Evolutionary conservation across 2,797 vertebrate genomes (phyloP).

Genomic region (Takifugu rubripes): DNA sequence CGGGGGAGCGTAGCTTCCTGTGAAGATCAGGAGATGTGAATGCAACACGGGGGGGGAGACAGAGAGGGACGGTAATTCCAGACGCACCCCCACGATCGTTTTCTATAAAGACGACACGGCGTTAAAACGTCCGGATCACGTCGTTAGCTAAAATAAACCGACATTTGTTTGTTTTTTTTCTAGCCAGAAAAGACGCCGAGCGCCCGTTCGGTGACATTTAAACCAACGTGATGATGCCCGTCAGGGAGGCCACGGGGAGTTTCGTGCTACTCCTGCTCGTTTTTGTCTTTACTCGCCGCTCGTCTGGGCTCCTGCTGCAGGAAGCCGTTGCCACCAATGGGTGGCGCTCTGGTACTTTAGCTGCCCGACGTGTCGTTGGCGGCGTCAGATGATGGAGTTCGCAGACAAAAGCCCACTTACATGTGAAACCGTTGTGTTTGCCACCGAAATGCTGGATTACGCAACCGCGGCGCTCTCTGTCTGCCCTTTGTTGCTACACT

Average conservation of each 20-base stretch:
- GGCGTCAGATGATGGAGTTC: conserved; percentile 46
- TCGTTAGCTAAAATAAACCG: too few relatives aligned
- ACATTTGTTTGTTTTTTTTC: too few relatives aligned
- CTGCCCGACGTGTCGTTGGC: background rate
- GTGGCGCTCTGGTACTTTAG: conserved; percentile 67
- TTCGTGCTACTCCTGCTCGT: too few relatives aligned
- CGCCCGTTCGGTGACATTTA: conserved; percentile 10
- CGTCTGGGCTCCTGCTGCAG: conserved; percentile 14
- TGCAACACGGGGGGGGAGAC: too few relatives aligned
- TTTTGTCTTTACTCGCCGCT: too few relatives aligned
- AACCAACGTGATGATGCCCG: conserved; percentile 2
- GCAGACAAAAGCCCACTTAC: conserved; percentile 44
- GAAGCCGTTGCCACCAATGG: conserved; percentile 31
- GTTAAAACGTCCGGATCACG: too few relatives aligned
- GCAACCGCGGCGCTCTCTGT: conserved; percentile 32
- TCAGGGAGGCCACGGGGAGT: too few relatives aligned
- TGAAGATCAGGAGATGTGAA: background rate
- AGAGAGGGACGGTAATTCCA: too few relatives aligned
- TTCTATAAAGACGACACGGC: too few relatives aligned
- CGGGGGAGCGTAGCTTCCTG: too few relatives aligned
- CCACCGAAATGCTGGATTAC: conserved; percentile 38
- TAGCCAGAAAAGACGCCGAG: too few relatives aligned
- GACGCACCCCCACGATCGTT: too few relatives aligned
- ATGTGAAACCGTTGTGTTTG: conserved; percentile 38
- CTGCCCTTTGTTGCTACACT: conserved; percentile 27